These are phyloP conservation scores for Mayetiola destructor DNA, from an alignment of 2,888 invertebrate species.

Conservation along the genomic window DNA sequence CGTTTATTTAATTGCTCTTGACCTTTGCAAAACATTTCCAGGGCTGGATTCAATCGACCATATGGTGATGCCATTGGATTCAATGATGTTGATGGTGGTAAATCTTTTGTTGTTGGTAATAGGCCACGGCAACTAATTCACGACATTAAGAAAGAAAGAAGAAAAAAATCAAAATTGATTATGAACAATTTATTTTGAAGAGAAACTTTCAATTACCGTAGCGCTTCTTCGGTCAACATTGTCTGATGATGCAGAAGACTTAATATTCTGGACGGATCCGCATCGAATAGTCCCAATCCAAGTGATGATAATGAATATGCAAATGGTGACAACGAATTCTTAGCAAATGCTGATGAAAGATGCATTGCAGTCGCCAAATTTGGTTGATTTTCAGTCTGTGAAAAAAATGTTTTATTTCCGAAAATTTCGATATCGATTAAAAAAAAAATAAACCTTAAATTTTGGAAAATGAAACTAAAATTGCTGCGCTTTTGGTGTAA, in stretches of 20 bases:
- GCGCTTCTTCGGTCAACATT: slow-evolving; percentile 34
- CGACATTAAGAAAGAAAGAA: background rate
- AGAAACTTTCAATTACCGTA: slow-evolving; percentile 27
- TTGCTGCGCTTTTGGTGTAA: too few relatives aligned
- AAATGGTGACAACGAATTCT: slow-evolving; percentile 12
- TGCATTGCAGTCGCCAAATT: background rate
- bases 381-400: background rate
- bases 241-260: slow-evolving; percentile 40
- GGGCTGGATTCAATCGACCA: slow-evolving; percentile 30
- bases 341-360: background rate
- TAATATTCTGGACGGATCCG: slow-evolving; percentile 40
- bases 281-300: slow-evolving; percentile 34
- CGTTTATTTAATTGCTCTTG: slow-evolving; percentile 23
- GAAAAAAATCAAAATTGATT: background rate
- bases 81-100: slow-evolving; percentile 1
- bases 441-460: too few relatives aligned
- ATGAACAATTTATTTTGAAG: background rate
- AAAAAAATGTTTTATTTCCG: background rate
- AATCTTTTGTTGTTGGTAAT: slow-evolving; percentile 30
- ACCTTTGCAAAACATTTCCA: slow-evolving; percentile 33
- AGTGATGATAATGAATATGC: slow-evolving; percentile 41
- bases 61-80: slow-evolving; percentile 16
- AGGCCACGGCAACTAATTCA: slow-evolving; percentile 29
- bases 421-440: too few relatives aligned
- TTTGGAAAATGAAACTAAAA: too few relatives aligned